Base-by-base conservation (phyloP, 2,797 vertebrate genomes). In the Pagetopsis macropterus region DNA sequence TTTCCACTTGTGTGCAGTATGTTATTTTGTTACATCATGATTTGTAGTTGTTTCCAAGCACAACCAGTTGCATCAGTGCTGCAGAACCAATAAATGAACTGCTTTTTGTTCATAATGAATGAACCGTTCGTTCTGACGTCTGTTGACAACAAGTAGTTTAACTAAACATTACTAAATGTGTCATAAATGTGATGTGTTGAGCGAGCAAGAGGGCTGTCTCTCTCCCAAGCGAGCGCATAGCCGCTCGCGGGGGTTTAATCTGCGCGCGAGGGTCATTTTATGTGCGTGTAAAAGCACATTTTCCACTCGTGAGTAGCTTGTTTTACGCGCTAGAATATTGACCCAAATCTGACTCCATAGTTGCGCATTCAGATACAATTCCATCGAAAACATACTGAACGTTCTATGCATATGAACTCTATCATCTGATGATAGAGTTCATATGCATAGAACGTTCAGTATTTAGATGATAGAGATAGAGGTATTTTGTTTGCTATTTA, bases 1-100 rank as follows among this genome's bases (percentile, higher is more conserved):
- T 5, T 5, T 27, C 27, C 27, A 27, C 27, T 27, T 4, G 27
- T 27, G 27, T 27, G 27, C 13, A 51, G 3, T 19, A 17, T 54
- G 41, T 23, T 54, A 3, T 54, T 60, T 79, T 37, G 9, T 56
- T 56, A 50, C 69, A 46, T 51, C 51, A 14, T n/a, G 23, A 46
- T 48, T 17, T 15, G 5, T 44, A 33, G 9, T 11, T 6, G 13
- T 61, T 49, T 70, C 23, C 44, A 21, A 44, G 41, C 57, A 64
- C 61, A 51, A 31, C 3, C 23, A 61, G 51, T 72, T 67, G n/a
- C 51, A 40, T 72, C 57, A 63, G 33, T 46, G 17, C 43, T 44
- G 31, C 44, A 37, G 4, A 27, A 5, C 27, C 27, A 27, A 27
- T 27, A 40, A 33, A 65, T 46, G 17, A 58, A 48, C 27, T 48